Base-by-base conservation (phyloP, 1,140 invertebrate genomes). In the Ooceraea biroi region DNA sequence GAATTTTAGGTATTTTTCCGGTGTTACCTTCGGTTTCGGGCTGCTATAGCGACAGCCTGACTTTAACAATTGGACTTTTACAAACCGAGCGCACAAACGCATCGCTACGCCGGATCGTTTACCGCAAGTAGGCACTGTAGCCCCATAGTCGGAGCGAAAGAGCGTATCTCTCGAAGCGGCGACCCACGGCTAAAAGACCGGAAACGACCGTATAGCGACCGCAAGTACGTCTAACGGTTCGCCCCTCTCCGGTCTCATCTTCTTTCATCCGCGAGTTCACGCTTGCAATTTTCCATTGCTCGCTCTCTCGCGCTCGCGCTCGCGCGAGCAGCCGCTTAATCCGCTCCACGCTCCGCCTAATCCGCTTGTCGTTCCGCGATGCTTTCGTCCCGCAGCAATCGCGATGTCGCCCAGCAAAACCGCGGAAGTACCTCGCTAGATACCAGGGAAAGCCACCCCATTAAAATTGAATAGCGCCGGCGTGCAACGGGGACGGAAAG, bases 211-310 rank as follows among this genome's bases (percentile, higher is more conserved):
- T 83, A 85, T 82, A 86, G 74, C 78, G 74, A 76, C 87, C 88
- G 74, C 82, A 83, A 89, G 86, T 74, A 89, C 87, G 87, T 74
- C 84, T 89, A 89, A 88, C 88, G 87, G 88, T 85, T 58, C 83
- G 76, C 57, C 52, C 65, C 74, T 52, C 71, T 55, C 73, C 60
- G 60, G 46, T 61, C 71, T 63, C 73, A 17, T 61, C 63, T 73
- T 78, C 65, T 84, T 69, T 84, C 46, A 68, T 68, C 66, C 73
- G 61, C 73, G 71, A 86, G 82, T 78, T 85, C 83, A 58, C 48
- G 65, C 83, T 88, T 61, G 22, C 71, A 44, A 46, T 61, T 68
- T 46, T 85, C 72, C 25, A 50, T 78, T 72, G 46, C 57, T 48
- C 36, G n/a, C 80, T 82, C 52, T 82, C 48, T 52, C 52, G 27